Conservation (phyloP, 2,888 invertebrate genomes). For the Linnaemya vulpina region DNA sequence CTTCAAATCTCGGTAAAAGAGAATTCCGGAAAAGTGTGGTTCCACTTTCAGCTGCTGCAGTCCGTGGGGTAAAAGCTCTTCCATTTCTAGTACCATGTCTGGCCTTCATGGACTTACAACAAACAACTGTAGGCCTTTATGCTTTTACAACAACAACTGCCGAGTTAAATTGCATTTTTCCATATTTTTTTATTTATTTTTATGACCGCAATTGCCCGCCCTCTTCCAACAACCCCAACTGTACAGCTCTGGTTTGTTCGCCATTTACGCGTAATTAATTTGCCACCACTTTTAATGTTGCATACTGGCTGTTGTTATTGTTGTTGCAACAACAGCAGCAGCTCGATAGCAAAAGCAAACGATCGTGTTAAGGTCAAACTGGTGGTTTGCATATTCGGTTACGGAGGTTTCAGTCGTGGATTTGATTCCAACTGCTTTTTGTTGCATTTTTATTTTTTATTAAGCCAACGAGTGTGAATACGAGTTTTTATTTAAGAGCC, state of each 20-base stretch:
- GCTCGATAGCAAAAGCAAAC: slow-evolving; percentile 22
- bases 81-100: too few species aligned
- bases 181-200: too few species aligned
- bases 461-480: neutral
- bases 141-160: too few species aligned
- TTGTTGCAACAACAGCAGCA: neutral
- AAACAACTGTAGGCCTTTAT: too few species aligned
- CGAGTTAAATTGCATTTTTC: too few species aligned
- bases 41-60: too few species aligned
- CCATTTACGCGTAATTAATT: slow-evolving; percentile 53
- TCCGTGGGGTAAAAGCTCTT: too few species aligned
- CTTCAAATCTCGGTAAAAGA: too few species aligned
- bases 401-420: slow-evolving; percentile 24
- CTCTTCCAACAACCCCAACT: neutral
- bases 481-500: slow-evolving; percentile 32
- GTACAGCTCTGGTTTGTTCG: neutral
- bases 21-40: too few species aligned
- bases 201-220: neutral
- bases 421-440: slow-evolving; percentile 6
- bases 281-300: slow-evolving; percentile 17
- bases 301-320: neutral
- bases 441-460: neutral
- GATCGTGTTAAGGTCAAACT: slow-evolving; percentile 54
- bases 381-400: slow-evolving; percentile 51
- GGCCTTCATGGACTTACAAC: too few species aligned